Conservation (phyloP, 2,113 vertebrate genomes). For the Azemiops feae region DNA sequence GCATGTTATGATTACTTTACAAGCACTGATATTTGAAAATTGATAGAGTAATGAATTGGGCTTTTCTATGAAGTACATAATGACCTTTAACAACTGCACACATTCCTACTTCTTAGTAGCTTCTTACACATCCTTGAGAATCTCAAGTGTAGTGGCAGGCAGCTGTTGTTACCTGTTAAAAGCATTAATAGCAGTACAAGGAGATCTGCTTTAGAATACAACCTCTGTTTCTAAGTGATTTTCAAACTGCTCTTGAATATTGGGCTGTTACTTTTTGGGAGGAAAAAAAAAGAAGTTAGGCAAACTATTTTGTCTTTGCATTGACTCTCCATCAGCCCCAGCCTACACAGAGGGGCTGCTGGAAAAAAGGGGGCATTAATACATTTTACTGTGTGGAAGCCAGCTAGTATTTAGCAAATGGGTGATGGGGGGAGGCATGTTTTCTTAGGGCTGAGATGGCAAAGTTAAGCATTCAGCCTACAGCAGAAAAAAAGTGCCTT, state of each 20-base stretch:
- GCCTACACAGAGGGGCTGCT: conserved; percentile 79
- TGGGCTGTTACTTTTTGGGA: conserved; percentile 62
- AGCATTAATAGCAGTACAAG: conserved; percentile 60
- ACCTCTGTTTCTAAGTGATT: conserved; percentile 66
- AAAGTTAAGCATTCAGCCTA: conserved; percentile 98
- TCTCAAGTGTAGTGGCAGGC: conserved; percentile 44
- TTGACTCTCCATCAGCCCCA: conserved; percentile 85
- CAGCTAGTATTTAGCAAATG: conserved; percentile 86
- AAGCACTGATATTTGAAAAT: conserved; percentile 23
- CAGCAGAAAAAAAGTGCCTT: conserved; percentile 89
- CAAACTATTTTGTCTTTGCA: conserved; percentile 99
- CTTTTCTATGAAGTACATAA: conserved; percentile 35
- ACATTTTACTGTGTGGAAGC: conserved; percentile 88
- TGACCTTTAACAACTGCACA: conserved; percentile 41
- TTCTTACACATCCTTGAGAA: conserved; percentile 32
- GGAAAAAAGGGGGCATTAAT: conserved; percentile 87
- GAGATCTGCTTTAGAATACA: conserved; percentile 62
- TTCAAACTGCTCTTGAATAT: conserved; percentile 64
- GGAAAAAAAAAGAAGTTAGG: conserved; percentile 77
- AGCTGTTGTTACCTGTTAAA: conserved; percentile 61
- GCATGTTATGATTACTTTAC: neutral
- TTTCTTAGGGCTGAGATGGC: conserved; percentile 98
- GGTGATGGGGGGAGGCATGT: conserved; percentile 76
- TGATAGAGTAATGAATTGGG: conserved; percentile 12
- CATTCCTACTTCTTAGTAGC: conserved; percentile 19